Evolutionary conservation across 1,140 invertebrate species (phyloP).

Genomic region (Papilio machaon): DNA sequence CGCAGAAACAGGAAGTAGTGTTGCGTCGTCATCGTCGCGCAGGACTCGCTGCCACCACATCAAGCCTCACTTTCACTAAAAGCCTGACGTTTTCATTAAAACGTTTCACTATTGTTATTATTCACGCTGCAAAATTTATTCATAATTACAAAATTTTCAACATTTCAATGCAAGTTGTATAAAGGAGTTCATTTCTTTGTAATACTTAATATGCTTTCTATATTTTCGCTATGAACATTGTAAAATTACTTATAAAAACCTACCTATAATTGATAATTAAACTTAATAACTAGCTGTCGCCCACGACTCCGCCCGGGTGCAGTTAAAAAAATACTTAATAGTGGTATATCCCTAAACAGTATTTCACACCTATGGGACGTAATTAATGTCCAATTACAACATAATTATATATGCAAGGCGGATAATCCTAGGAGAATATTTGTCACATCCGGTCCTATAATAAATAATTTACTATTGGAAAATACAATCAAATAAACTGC

Average conservation of each 20-base stretch:
- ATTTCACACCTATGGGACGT: not conserved
- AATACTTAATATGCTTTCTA: not conserved
- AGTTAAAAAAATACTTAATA: too few relatives aligned
- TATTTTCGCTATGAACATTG: not conserved
- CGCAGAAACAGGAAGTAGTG: slow-evolving; percentile 7
- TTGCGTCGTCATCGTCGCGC: slow-evolving; percentile 5
- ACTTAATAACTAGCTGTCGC: too few relatives aligned
- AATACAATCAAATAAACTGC: not conserved
- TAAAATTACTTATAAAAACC: too few relatives aligned
- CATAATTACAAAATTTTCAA: slow-evolving; percentile 13
- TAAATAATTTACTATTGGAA: not conserved
- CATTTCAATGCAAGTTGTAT: slow-evolving; percentile 2
- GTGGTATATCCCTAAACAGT: too few relatives aligned
- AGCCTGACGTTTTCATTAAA: slow-evolving; percentile 28
- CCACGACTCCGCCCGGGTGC: too few relatives aligned
- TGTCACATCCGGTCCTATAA: not conserved
- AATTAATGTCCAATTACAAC: not conserved
- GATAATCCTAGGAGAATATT: not conserved
- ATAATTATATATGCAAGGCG: not conserved
- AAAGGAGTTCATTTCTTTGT: not conserved
- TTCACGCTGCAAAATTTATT: slow-evolving; percentile 11
- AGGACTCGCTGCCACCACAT: slow-evolving; percentile 13
- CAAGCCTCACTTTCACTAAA: slow-evolving; percentile 26
- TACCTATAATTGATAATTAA: too few relatives aligned
- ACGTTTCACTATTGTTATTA: slow-evolving; percentile 25